These are phyloP conservation scores for Aegotheles bennettii DNA, from an alignment of 2,113 vertebrate species.

Conservation along the genomic window DNA sequence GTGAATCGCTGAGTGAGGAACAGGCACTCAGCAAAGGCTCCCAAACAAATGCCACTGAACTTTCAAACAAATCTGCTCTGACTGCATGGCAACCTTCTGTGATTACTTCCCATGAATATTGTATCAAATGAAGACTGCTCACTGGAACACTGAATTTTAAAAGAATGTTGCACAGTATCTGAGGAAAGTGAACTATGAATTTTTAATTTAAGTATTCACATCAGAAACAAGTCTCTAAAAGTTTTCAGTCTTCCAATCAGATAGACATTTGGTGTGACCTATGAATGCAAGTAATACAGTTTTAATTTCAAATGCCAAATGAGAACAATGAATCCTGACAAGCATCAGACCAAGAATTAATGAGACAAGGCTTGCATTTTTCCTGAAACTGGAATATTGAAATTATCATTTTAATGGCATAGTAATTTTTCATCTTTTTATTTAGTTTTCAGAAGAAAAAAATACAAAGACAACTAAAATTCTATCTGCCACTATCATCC, in stretches of 20 bases:
- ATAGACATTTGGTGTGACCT: neutral
- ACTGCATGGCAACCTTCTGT: constrained; percentile 36
- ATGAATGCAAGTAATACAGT: neutral
- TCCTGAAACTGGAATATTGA: neutral
- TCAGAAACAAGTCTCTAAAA: neutral
- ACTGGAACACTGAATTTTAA: constrained; percentile 44
- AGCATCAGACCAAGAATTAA: neutral
- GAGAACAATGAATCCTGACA: neutral
- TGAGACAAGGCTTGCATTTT: neutral
- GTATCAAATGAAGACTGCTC: constrained; percentile 44
- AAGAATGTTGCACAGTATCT: neutral
- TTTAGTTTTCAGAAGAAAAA: neutral
- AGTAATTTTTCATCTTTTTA: neutral
- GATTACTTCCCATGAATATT: constrained; percentile 57
- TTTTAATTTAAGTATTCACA: constrained; percentile 44
- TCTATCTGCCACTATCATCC: neutral
- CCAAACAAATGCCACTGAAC: constrained; percentile 46
- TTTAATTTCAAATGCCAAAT: neutral
- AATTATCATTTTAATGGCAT: neutral
- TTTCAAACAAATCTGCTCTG: constrained; percentile 47
- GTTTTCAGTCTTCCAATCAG: neutral
- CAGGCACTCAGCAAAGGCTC: neutral
- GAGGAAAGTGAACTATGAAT: constrained; percentile 31
- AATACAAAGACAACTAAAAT: neutral
- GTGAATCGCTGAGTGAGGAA: neutral